Conservation (phyloP, 2,888 invertebrate species). For the Adelognathus sp. region DNA sequence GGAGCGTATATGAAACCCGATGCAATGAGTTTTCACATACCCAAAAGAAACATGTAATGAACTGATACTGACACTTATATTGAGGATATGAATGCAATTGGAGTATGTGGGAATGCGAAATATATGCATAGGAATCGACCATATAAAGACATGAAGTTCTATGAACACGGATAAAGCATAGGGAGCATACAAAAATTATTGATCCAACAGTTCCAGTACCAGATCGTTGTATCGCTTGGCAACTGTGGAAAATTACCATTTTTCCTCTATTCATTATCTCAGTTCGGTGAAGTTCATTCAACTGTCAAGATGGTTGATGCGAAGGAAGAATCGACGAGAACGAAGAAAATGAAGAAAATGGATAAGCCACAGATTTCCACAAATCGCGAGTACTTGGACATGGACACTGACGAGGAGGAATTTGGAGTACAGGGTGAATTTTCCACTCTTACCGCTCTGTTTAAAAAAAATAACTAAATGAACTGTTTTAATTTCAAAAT, state of each 20-base stretch:
- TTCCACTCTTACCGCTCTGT: not conserved
- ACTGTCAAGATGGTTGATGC: slow-evolving; percentile 46
- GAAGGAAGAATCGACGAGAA: slow-evolving; percentile 31
- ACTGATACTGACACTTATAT: no score
- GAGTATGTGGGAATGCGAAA: no score
- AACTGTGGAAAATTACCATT: slow-evolving; percentile 15
- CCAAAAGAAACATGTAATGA: no score
- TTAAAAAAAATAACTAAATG: not conserved
- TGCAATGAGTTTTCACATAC: no score
- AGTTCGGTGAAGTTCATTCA: not conserved
- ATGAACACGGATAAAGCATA: not conserved
- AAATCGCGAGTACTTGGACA: slow-evolving; percentile 77
- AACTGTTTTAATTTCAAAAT: not conserved
- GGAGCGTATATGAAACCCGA: no score
- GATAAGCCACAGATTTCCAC: slow-evolving; percentile 69
- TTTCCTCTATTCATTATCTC: not conserved
- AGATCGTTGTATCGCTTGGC: slow-evolving; percentile 18
- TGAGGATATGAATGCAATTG: no score
- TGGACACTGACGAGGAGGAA: slow-evolving; percentile 79
- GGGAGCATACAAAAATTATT: slow-evolving; percentile 26
- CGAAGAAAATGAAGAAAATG: slow-evolving; percentile 59
- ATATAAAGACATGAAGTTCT: no score
- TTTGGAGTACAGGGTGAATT: slow-evolving; percentile 74
- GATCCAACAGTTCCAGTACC: slow-evolving; percentile 23
- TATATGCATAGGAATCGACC: no score